These are phyloP conservation scores for Eidolon helvum DNA, from an alignment of 2,113 vertebrate genomes.

Conservation along the genomic window DNA sequence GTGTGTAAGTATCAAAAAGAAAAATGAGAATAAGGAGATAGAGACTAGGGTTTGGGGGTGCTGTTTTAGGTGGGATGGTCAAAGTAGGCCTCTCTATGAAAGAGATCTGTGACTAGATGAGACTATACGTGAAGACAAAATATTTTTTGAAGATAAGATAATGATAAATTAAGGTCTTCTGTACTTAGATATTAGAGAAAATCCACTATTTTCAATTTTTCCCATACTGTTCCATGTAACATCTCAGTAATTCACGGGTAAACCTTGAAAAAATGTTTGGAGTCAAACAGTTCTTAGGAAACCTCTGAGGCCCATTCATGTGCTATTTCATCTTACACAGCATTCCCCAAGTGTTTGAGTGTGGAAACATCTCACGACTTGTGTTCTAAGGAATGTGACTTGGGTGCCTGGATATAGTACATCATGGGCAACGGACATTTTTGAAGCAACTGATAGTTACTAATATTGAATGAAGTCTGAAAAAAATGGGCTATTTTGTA, in stretches of 20 bases:
- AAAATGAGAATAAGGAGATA: neutral
- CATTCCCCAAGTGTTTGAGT: neutral
- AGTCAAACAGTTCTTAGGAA: neutral
- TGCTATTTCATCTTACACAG: neutral
- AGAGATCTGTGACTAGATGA: neutral
- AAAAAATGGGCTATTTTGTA: neutral
- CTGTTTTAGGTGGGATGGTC: neutral
- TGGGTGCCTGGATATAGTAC: neutral
- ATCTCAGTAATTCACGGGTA: neutral
- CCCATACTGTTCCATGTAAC: neutral
- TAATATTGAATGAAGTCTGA: neutral
- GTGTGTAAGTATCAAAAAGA: neutral
- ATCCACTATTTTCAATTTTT: neutral
- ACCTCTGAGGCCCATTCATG: neutral
- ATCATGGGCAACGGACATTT: neutral
- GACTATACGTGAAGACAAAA: neutral
- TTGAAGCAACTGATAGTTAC: neutral
- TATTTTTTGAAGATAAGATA: neutral
- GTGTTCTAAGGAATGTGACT: neutral
- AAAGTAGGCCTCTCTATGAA: neutral
- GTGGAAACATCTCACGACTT: neutral
- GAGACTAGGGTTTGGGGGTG: neutral
- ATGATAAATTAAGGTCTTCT: neutral
- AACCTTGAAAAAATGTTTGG: neutral
- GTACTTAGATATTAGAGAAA: neutral